Evolutionary conservation across 2,113 vertebrate genomes (phyloP).

Genomic region (Salvelinus namaycush): DNA sequence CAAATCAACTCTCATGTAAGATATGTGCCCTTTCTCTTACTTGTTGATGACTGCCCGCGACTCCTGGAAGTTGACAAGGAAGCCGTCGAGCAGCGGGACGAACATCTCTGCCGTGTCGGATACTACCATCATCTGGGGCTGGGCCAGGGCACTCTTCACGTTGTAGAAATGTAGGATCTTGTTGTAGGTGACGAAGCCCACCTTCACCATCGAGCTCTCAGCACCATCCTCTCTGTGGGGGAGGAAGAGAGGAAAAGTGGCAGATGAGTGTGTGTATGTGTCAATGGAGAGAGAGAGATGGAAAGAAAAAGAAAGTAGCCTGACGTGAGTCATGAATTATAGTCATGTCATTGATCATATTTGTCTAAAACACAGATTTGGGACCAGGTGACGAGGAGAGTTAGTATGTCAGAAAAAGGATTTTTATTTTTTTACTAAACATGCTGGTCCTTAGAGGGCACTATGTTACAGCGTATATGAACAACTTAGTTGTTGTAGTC

Average conservation of each 20-base stretch:
- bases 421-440: too few relatives aligned
- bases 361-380: too few relatives aligned
- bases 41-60: constrained; percentile 87
- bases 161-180: constrained; percentile 97
- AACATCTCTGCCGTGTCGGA: constrained; percentile 92
- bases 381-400: too few relatives aligned
- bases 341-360: too few relatives aligned
- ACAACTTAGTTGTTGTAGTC: too few relatives aligned
- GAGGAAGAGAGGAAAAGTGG: not conserved
- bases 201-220: constrained; percentile 80
- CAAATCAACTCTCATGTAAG: not conserved
- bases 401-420: too few relatives aligned
- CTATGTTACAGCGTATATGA: too few relatives aligned
- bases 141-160: constrained; percentile 89
- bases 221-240: constrained; percentile 81
- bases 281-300: too few relatives aligned
- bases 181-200: constrained; percentile 95
- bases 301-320: too few relatives aligned
- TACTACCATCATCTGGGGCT: constrained; percentile 99
- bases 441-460: too few relatives aligned
- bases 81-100: constrained; percentile 90
- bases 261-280: not conserved
- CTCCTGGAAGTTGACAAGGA: constrained; percentile 91
- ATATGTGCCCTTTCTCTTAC: constrained; percentile 65
- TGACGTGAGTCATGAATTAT: too few relatives aligned